Conservation (phyloP, 1,140 invertebrate genomes). For the Calliphora vicina region DNA sequence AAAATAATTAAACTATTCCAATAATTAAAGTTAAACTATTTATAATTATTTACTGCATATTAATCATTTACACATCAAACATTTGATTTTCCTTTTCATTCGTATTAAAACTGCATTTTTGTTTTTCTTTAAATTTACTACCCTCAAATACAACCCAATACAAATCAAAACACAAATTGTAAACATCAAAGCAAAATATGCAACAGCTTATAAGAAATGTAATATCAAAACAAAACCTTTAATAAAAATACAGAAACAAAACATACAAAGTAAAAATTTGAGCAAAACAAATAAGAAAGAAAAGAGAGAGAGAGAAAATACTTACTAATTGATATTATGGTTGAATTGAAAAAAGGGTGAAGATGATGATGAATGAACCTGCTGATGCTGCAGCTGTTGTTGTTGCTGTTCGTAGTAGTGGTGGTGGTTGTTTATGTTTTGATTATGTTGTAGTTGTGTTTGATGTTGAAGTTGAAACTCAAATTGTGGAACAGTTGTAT, state of each 20-base stretch:
- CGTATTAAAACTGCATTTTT: no score
- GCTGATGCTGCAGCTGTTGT: not conserved
- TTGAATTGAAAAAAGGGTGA: not conserved
- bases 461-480: slow-evolving; percentile 1
- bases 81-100: no score
- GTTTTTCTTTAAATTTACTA: not conserved
- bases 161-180: not conserved
- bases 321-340: not conserved
- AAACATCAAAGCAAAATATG: not conserved
- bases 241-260: not conserved
- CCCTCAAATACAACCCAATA: not conserved
- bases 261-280: not conserved
- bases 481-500: not conserved
- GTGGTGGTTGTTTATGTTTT: slow-evolving; percentile 4
- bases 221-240: not conserved
- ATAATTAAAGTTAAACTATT: no score
- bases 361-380: not conserved
- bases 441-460: slow-evolving; percentile 6
- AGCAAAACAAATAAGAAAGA: not conserved
- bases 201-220: not conserved
- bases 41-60: no score
- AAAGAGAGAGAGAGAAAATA: not conserved
- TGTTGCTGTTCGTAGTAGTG: not conserved
- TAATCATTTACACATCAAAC: no score
- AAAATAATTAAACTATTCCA: no score